A percentile compares a stretch with the other conserved stretches of the same genome.
Evolutionary conservation across 2,888 invertebrate genomes (phyloP).

Genomic region (Aricia artaxerxes): DNA sequence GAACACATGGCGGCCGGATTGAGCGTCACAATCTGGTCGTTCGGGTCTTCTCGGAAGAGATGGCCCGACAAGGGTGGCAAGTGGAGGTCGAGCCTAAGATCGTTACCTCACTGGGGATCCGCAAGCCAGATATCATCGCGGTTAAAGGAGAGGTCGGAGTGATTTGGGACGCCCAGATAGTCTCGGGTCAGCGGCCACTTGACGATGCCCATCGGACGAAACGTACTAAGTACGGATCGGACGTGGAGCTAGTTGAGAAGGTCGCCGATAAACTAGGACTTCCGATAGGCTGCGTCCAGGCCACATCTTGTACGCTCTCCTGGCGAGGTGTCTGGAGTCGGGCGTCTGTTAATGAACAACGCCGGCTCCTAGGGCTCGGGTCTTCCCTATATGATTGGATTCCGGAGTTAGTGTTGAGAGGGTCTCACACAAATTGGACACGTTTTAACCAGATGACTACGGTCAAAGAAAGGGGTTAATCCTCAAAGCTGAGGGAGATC

Average conservation of each 20-base stretch:
- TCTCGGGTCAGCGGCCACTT: conserved; percentile 44
- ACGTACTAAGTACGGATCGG: conserved; percentile 42
- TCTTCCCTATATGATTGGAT: neutral
- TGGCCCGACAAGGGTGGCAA: conserved; percentile 45
- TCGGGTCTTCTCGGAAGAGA: conserved; percentile 40
- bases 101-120: conserved; percentile 43
- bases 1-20: conserved; percentile 52
- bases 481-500: too few relatives aligned
- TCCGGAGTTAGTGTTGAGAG: conserved; percentile 34
- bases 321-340: conserved; percentile 44
- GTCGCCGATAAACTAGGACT: conserved; percentile 43
- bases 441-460: conserved; percentile 37
- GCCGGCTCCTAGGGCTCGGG: conserved; percentile 33
- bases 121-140: conserved; percentile 52
- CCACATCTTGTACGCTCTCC: conserved; percentile 42
- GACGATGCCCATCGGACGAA: conserved; percentile 45
- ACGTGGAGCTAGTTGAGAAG: conserved; percentile 42
- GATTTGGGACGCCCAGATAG: conserved; percentile 47
- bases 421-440: conserved; percentile 37
- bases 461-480: too few relatives aligned
- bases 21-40: conserved; percentile 49
- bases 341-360: conserved; percentile 37
- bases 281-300: conserved; percentile 34
- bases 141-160: conserved; percentile 41
- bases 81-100: conserved; percentile 46